Conservation (phyloP, 2,797 vertebrate species). For the Enteromius argenteus region DNA sequence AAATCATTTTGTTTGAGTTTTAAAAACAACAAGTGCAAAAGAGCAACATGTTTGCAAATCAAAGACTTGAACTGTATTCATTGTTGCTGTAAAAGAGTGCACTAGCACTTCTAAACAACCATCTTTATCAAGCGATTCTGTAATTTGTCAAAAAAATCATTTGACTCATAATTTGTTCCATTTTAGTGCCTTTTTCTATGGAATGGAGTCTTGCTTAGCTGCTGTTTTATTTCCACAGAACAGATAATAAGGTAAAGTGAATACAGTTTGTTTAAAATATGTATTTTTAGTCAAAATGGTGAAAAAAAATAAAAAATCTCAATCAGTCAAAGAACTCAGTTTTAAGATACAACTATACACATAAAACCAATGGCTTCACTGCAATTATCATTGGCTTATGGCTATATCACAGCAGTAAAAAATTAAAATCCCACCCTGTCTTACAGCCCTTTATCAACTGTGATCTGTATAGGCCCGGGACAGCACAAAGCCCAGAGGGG, state of each 20-base stretch:
- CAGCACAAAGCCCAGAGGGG: constrained; percentile 80
- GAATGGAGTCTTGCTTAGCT: background rate
- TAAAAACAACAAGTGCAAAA: background rate
- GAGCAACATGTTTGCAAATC: background rate
- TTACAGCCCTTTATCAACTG: constrained; percentile 81
- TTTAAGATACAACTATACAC: background rate
- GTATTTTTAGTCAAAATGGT: background rate
- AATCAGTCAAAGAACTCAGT: background rate
- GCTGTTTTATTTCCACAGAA: background rate
- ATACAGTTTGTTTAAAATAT: background rate
- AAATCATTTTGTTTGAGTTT: background rate
- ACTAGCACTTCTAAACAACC: background rate
- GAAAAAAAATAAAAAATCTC: background rate
- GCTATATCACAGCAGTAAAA: constrained; percentile 55
- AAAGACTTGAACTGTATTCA: background rate
- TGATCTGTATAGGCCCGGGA: constrained; percentile 79
- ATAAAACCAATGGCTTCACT: constrained; percentile 41
- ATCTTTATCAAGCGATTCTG: background rate
- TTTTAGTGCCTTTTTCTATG: background rate
- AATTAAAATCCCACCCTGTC: constrained; percentile 69
- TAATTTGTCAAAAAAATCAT: too few relatives aligned
- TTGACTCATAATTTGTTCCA: too few relatives aligned
- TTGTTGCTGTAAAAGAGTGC: background rate
- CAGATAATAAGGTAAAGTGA: constrained; percentile 3
- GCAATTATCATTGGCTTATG: constrained; percentile 19